phyloP scores from a whole-genome alignment of 1,140 invertebrate species.

The Akabosia matsudoensis region DNA sequence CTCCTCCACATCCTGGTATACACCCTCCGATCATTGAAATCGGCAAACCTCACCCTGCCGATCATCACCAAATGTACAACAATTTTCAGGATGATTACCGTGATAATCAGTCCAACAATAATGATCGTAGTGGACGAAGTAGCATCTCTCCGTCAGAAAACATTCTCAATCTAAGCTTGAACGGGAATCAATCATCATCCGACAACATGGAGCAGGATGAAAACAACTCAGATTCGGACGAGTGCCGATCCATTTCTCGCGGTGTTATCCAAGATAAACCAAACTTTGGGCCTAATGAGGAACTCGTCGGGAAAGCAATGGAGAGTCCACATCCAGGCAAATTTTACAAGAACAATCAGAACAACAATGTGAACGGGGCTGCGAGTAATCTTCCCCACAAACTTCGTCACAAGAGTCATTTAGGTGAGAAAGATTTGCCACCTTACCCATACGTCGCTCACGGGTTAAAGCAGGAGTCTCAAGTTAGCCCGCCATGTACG shows the following conservation, averaged over 20 bases:
- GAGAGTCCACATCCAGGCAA: slow-evolving; percentile 31
- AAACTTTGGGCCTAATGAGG: neutral
- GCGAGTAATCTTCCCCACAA: slow-evolving; percentile 75
- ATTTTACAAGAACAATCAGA: slow-evolving; percentile 25
- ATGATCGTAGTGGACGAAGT: slow-evolving; percentile 32
- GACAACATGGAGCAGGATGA: slow-evolving; percentile 44
- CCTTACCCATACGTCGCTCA: slow-evolving; percentile 67
- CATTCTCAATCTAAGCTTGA: slow-evolving; percentile 50
- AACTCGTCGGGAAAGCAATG: neutral
- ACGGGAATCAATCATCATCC: slow-evolving; percentile 48
- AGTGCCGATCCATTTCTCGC: slow-evolving; percentile 37
- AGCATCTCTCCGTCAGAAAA: slow-evolving; percentile 45
- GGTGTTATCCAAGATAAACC: neutral
- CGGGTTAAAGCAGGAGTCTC: slow-evolving; percentile 65
- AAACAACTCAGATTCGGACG: slow-evolving; percentile 47
- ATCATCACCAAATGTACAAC: slow-evolving; percentile 37
- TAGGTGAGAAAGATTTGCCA: slow-evolving; percentile 75
- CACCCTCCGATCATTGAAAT: slow-evolving; percentile 40
- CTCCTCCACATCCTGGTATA: slow-evolving; percentile 18
- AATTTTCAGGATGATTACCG: slow-evolving; percentile 39
- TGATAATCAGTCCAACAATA: slow-evolving; percentile 27
- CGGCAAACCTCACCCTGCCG: slow-evolving; percentile 32
- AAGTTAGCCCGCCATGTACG: slow-evolving; percentile 66
- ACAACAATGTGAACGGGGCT: slow-evolving; percentile 35
- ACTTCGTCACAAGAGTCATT: slow-evolving; percentile 83